These are phyloP conservation scores for Diabrotica balteata DNA, from an alignment of 2,888 invertebrate species.

Conservation along the genomic window DNA sequence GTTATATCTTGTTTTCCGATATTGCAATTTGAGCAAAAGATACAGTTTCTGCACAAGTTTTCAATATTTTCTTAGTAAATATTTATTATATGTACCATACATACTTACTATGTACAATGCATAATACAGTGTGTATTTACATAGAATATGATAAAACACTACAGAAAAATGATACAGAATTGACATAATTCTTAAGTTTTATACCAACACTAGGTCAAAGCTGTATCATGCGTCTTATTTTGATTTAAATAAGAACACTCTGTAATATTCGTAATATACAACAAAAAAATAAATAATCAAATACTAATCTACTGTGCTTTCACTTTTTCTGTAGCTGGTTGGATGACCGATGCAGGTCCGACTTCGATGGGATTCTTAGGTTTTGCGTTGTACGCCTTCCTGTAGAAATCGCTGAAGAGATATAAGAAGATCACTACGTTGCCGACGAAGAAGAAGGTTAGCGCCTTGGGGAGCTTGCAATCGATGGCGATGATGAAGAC, in stretches of 20 bases:
- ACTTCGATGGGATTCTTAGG: slow-evolving; percentile 9
- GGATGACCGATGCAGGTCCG: slow-evolving; percentile 1
- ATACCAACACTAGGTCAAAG: too few species aligned
- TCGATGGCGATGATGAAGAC: slow-evolving; percentile 69
- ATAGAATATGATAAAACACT: too few species aligned
- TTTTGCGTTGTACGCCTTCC: slow-evolving; percentile 53
- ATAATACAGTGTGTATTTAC: too few species aligned
- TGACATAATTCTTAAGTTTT: too few species aligned
- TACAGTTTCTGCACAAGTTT: too few species aligned
- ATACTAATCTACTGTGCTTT: slow-evolving; percentile 23
- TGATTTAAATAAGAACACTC: background rate
- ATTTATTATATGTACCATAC: too few species aligned
- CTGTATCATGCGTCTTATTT: too few species aligned
- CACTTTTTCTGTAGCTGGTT: slow-evolving; percentile 13
- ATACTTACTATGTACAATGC: too few species aligned
- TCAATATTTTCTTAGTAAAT: too few species aligned
- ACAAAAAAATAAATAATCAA: slow-evolving; percentile 26
- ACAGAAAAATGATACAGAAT: too few species aligned
- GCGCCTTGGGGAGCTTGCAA: slow-evolving; percentile 75
- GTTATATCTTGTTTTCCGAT: too few species aligned
- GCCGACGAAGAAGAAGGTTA: slow-evolving; percentile 71
- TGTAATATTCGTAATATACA: slow-evolving; percentile 14
- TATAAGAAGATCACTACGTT: slow-evolving; percentile 78
- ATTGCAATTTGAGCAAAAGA: too few species aligned
- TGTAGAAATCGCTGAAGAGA: slow-evolving; percentile 80